Percentiles rank a stretch among this genome's conserved stretches.
These are phyloP conservation scores for Agonopterix arenella DNA, from an alignment of 2,888 invertebrate genomes.

Conservation along the genomic window DNA sequence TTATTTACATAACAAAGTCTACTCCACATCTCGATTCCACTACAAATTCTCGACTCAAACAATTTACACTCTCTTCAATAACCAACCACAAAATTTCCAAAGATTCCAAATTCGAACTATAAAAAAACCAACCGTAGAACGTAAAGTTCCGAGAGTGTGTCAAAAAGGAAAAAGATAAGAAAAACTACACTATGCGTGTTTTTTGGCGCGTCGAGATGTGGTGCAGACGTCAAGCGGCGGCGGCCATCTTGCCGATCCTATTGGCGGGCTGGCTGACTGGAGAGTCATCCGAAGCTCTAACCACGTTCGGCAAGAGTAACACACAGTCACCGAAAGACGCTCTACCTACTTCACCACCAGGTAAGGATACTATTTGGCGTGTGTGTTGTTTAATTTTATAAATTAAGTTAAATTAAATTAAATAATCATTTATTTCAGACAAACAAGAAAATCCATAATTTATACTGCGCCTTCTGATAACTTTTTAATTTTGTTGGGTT, in stretches of 20 bases:
- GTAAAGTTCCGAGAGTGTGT: slow-evolving; percentile 4
- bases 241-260: slow-evolving; percentile 53
- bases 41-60: background rate
- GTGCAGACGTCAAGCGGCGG: slow-evolving; percentile 55
- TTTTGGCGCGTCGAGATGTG: slow-evolving; percentile 62
- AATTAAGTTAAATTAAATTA: no score
- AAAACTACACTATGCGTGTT: slow-evolving; percentile 33
- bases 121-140: slow-evolving; percentile 3
- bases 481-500: no score
- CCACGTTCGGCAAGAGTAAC: slow-evolving; percentile 82
- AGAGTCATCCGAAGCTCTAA: slow-evolving; percentile 78
- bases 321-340: slow-evolving; percentile 75
- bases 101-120: background rate
- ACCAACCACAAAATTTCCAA: background rate
- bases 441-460: no score
- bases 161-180: slow-evolving; percentile 3
- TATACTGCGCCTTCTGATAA: no score
- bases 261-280: slow-evolving; percentile 61
- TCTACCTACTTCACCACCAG: slow-evolving; percentile 74
- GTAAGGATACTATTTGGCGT: slow-evolving; percentile 49
- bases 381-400: no score
- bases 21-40: slow-evolving; percentile 41
- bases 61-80: background rate
- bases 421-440: no score
- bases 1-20: slow-evolving; percentile 2